These are phyloP conservation scores for Mycteria americana DNA, from an alignment of 2,797 vertebrate species.

Conservation along the genomic window DNA sequence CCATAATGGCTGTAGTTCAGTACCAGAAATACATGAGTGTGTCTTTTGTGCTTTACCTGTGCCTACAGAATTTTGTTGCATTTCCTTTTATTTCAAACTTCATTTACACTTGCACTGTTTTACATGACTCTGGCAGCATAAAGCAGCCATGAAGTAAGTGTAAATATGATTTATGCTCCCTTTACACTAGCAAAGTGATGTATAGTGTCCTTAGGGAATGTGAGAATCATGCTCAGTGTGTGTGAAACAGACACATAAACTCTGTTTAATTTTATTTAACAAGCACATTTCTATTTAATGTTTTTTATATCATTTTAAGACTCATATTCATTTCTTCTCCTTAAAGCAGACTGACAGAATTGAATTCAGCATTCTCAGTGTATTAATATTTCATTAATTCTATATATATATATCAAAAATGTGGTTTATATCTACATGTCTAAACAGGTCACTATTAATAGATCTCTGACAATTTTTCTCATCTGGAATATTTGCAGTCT, in stretches of 20 bases:
- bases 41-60: conserved; percentile 63
- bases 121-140: conserved; percentile 28
- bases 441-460: not conserved
- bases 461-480: not conserved
- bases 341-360: conserved; percentile 60
- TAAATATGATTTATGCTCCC: conserved; percentile 65
- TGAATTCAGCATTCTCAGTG: conserved; percentile 34
- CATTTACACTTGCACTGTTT: conserved; percentile 33
- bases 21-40: conserved; percentile 55
- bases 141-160: conserved; percentile 52
- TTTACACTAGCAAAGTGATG: conserved; percentile 51
- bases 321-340: conserved; percentile 64
- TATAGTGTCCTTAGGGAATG: conserved; percentile 39
- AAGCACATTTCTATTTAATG: conserved; percentile 67
- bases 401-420: not conserved
- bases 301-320: conserved; percentile 58
- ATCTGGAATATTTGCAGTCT: not conserved
- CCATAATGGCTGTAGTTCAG: conserved; percentile 50
- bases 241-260: conserved; percentile 48
- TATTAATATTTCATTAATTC: conserved; percentile 49
- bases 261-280: conserved; percentile 61
- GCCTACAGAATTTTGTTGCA: conserved; percentile 35
- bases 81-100: conserved; percentile 49
- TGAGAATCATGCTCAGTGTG: conserved; percentile 5
- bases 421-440: not conserved